These are phyloP conservation scores for Lepus americanus DNA, from an alignment of 2,113 vertebrate species.

Conservation along the genomic window DNA sequence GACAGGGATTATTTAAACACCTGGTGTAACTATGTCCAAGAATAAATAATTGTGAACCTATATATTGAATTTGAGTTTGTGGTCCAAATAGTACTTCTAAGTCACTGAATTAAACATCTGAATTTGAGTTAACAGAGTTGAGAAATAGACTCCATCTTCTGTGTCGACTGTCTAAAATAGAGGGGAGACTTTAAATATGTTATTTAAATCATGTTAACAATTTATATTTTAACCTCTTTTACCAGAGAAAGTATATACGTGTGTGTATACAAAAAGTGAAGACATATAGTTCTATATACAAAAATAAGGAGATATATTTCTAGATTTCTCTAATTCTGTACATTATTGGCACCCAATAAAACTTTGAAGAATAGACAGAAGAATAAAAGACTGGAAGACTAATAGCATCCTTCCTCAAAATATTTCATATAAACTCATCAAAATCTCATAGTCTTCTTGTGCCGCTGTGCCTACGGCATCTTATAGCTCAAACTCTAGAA, in stretches of 20 bases:
- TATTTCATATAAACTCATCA: neutral
- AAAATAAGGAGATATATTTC: too few species aligned
- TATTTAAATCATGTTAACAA: neutral
- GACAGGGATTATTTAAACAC: neutral
- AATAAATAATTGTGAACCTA: neutral
- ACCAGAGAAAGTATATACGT: too few species aligned
- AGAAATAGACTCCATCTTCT: constrained; percentile 22
- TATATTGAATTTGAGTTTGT: neutral
- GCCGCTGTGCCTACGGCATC: neutral
- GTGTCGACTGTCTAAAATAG: neutral
- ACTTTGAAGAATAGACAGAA: neutral
- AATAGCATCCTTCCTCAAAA: neutral
- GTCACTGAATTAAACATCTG: neutral
- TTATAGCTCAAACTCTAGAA: neutral
- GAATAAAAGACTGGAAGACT: neutral
- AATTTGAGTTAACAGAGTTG: neutral
- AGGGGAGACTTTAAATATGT: neutral
- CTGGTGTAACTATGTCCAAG: neutral
- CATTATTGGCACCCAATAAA: neutral
- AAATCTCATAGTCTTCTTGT: too few species aligned
- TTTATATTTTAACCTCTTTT: neutral
- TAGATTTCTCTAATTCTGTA: neutral
- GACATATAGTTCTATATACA: neutral
- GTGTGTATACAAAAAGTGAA: neutral
- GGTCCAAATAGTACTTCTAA: neutral